Evolutionary conservation across 2,797 vertebrate genomes (phyloP).

Genomic region (Amphiprion clarkii): DNA sequence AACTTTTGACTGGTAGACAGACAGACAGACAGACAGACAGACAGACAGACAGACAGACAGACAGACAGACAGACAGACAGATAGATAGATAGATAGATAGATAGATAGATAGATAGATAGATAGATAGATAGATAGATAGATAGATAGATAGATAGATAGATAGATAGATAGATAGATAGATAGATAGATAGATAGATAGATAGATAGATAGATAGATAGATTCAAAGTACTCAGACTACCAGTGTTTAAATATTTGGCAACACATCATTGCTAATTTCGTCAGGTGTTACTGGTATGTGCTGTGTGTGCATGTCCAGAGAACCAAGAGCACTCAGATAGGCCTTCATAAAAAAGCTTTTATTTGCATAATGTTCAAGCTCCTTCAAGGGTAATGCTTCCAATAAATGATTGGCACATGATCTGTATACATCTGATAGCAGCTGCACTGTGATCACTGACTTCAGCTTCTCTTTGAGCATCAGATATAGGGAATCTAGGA

Average conservation of each 20-base stretch:
- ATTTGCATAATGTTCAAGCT: slow-evolving; percentile 59
- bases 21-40: not conserved
- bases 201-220: no score
- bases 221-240: not conserved
- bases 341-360: slow-evolving; percentile 61
- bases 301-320: slow-evolving; percentile 10
- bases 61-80: no score
- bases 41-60: no score
- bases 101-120: no score
- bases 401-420: slow-evolving; percentile 31
- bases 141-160: no score
- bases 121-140: no score
- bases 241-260: not conserved
- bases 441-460: slow-evolving; percentile 28
- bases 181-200: no score
- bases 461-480: slow-evolving; percentile 31
- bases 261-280: not conserved
- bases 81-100: no score
- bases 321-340: slow-evolving; percentile 11
- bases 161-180: no score
- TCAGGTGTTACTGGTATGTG: not conserved
- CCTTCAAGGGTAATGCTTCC: slow-evolving; percentile 46
- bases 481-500: slow-evolving; percentile 7
- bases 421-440: slow-evolving; percentile 30
- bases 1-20: no score